These are phyloP conservation scores for Labrus mixtus DNA, from an alignment of 2,113 vertebrate species.

Conservation along the genomic window DNA sequence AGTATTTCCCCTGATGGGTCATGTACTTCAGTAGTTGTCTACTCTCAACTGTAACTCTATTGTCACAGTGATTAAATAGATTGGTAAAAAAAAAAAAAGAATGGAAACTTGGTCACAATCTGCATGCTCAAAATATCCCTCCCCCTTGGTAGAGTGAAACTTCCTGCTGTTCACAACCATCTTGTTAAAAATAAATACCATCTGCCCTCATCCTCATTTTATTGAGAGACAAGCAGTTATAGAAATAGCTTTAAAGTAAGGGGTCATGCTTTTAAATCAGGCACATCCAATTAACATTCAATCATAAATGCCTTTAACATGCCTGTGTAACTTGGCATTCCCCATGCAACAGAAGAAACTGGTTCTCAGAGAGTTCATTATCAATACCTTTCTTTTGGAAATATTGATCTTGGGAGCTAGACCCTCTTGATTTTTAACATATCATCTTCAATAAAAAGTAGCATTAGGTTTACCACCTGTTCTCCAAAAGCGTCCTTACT, in stretches of 20 bases:
- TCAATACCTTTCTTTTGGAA: background rate
- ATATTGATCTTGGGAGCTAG: slow-evolving; percentile 6
- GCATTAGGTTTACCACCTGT: slow-evolving; percentile 1
- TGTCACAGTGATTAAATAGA: slow-evolving; percentile 15
- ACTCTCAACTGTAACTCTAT: background rate
- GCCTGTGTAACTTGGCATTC: slow-evolving; percentile 53
- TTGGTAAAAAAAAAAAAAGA: background rate
- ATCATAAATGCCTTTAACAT: slow-evolving; percentile 41
- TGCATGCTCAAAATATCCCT: slow-evolving; percentile 54
- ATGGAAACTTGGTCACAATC: slow-evolving; percentile 27
- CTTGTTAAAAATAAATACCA: slow-evolving; percentile 30
- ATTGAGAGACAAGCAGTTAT: slow-evolving; percentile 28
- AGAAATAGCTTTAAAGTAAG: slow-evolving; percentile 18
- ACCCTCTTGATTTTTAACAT: background rate
- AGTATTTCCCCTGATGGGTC: background rate
- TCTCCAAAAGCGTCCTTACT: slow-evolving; percentile 28
- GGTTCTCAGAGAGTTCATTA: slow-evolving; percentile 31
- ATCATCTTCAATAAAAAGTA: background rate
- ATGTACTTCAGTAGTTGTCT: background rate
- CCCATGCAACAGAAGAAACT: slow-evolving; percentile 47
- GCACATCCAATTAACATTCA: slow-evolving; percentile 49
- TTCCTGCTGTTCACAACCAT: slow-evolving; percentile 20
- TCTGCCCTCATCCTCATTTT: slow-evolving; percentile 16
- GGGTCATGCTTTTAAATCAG: slow-evolving; percentile 55
- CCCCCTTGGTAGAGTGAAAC: slow-evolving; percentile 42